Conservation (phyloP, 2,113 vertebrate species). For the Rhineura floridana region DNA sequence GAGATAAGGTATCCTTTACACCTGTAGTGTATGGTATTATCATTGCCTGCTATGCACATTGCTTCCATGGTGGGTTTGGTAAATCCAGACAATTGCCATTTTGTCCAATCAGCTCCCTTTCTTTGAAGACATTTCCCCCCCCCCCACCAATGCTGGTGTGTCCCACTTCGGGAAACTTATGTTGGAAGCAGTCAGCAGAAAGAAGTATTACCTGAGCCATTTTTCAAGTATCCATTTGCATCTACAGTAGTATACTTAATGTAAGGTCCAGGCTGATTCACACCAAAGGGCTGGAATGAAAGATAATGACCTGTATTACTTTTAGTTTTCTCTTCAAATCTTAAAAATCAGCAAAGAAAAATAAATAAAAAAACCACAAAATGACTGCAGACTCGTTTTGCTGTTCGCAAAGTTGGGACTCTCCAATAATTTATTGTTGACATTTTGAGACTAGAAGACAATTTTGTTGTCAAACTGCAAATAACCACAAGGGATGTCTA, state of each 20-base stretch:
- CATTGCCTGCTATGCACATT: background rate
- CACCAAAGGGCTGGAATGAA: conserved; percentile 88
- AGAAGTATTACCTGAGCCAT: conserved; percentile 88
- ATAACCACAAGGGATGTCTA: background rate
- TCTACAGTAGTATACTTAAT: conserved; percentile 96
- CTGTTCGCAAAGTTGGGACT: background rate
- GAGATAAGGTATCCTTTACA: too few relatives aligned
- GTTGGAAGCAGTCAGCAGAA: background rate
- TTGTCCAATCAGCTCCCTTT: background rate
- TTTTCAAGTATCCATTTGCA: conserved; percentile 93
- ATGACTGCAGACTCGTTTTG: background rate
- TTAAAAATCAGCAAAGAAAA: conserved; percentile 8
- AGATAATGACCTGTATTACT: conserved; percentile 4
- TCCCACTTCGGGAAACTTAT: background rate
- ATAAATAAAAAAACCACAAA: conserved; percentile 21
- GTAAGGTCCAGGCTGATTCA: conserved; percentile 97
- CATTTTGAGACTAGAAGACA: conserved; percentile 1
- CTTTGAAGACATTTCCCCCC: background rate
- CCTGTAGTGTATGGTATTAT: background rate
- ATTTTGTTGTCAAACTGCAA: conserved; percentile 28
- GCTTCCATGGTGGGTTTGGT: background rate
- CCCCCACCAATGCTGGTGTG: too few relatives aligned
- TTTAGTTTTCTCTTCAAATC: background rate
- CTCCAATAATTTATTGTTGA: conserved; percentile 1
- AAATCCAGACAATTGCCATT: background rate